These are phyloP conservation scores for Rotaria socialis DNA, from an alignment of 2,888 invertebrate genomes.

Conservation along the genomic window DNA sequence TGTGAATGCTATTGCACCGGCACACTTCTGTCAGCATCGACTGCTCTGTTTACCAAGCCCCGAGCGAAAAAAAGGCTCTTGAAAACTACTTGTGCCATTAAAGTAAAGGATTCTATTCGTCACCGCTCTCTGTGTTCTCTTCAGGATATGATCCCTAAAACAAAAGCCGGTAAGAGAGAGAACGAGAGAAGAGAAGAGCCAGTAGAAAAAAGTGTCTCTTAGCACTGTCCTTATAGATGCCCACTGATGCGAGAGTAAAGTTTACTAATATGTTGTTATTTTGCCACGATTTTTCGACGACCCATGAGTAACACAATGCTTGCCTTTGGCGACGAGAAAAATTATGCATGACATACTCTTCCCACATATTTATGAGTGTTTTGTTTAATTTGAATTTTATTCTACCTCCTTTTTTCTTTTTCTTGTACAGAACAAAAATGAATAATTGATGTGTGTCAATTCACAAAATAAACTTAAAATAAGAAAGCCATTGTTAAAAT, in stretches of 20 bases:
- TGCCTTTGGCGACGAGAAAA: neutral
- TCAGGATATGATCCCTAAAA: neutral
- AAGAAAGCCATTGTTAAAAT: too few relatives aligned
- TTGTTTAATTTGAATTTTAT: too few relatives aligned
- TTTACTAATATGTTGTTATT: neutral
- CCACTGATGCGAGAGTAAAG: neutral
- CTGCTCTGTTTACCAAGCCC: neutral
- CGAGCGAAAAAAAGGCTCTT: neutral
- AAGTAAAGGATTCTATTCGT: too few relatives aligned
- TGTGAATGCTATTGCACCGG: neutral
- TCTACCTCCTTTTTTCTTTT: too few relatives aligned
- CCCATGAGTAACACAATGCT: neutral
- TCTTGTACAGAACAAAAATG: too few relatives aligned
- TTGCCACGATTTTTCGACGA: neutral
- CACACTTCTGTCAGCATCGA: neutral
- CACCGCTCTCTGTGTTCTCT: neutral
- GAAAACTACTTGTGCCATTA: slow-evolving; percentile 7
- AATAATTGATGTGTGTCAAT: too few relatives aligned
- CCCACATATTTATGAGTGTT: too few relatives aligned
- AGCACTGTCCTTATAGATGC: neutral
- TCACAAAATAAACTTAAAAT: too few relatives aligned
- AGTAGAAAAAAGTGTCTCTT: neutral
- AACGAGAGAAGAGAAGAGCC: neutral
- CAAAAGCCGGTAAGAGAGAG: neutral
- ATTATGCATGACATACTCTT: too few relatives aligned